Conservation (phyloP, 2,888 invertebrate species). For the Macrosiphum euphorbiae region DNA sequence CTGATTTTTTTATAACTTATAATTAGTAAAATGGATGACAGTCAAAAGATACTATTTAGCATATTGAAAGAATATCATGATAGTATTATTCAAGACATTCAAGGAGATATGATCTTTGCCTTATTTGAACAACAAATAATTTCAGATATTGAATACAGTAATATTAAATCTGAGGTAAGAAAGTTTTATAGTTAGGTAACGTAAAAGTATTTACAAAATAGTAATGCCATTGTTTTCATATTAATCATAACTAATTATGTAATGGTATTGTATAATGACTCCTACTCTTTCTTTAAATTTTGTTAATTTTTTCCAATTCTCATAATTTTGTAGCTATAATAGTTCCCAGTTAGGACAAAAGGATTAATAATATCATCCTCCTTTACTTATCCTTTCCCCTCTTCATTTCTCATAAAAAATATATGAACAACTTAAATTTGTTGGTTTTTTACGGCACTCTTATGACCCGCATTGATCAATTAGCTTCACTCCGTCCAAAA, state of each 20-base stretch:
- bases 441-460: too few species aligned
- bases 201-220: not conserved
- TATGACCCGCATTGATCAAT: too few species aligned
- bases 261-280: not conserved
- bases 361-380: not conserved
- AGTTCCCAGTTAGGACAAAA: too few species aligned
- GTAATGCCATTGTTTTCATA: too few species aligned
- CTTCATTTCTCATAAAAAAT: too few species aligned
- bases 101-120: slow-evolving; percentile 65
- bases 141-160: slow-evolving; percentile 65
- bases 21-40: slow-evolving; percentile 43
- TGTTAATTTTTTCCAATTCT: not conserved
- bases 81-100: slow-evolving; percentile 65
- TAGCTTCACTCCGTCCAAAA: too few species aligned
- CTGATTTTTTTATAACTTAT: not conserved
- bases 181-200: not conserved
- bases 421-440: too few species aligned
- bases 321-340: not conserved
- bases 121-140: too few species aligned
- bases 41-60: slow-evolving; percentile 6
- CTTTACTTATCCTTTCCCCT: not conserved
- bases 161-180: slow-evolving; percentile 64
- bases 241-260: not conserved
- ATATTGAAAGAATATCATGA: slow-evolving; percentile 55
- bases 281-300: not conserved